These are phyloP conservation scores for Stichodactyla helianthus DNA, from an alignment of 64 coral and sea anemone genomes.

Conservation along the genomic window DNA sequence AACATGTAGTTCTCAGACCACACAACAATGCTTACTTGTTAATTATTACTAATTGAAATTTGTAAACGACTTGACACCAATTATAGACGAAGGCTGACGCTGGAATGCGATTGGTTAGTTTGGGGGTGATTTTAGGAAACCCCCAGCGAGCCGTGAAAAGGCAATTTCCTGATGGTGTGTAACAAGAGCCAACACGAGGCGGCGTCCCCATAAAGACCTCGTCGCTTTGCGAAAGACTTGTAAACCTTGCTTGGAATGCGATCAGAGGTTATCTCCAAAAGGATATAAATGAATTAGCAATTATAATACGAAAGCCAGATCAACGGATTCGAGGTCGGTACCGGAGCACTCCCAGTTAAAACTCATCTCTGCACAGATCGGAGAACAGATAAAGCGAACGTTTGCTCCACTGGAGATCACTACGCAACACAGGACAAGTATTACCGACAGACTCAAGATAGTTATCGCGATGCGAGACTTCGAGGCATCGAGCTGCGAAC, in stretches of 20 bases:
- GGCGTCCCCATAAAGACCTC: not conserved
- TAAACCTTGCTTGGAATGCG: constrained; percentile 11
- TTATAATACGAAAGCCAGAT: constrained; percentile 34
- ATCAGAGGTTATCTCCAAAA: constrained; percentile 54
- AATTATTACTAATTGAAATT: constrained; percentile 38
- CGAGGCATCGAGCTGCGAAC: constrained; percentile 23
- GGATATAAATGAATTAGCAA: constrained; percentile 67
- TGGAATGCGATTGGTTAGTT: constrained; percentile 21
- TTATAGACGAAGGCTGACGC: not conserved
- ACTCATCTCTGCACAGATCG: constrained; percentile 5
- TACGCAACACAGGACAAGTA: not conserved
- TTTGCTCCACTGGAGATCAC: constrained; percentile 1
- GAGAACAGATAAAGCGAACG: constrained; percentile 4
- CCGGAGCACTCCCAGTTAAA: constrained; percentile 9
- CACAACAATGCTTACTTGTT: constrained; percentile 26
- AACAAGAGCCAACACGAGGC: constrained; percentile 38
- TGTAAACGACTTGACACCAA: constrained; percentile 66
- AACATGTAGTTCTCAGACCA: constrained; percentile 15
- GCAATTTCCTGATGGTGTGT: constrained; percentile 53
- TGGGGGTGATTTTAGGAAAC: constrained; percentile 7
- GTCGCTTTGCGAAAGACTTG: not conserved
- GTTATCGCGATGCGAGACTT: constrained; percentile 14
- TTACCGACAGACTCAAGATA: not conserved
- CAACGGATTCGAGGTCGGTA: constrained; percentile 5
- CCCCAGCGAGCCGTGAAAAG: constrained; percentile 36